Conservation (phyloP, 2,797 vertebrate species). For the Anniella stebbinsi region DNA sequence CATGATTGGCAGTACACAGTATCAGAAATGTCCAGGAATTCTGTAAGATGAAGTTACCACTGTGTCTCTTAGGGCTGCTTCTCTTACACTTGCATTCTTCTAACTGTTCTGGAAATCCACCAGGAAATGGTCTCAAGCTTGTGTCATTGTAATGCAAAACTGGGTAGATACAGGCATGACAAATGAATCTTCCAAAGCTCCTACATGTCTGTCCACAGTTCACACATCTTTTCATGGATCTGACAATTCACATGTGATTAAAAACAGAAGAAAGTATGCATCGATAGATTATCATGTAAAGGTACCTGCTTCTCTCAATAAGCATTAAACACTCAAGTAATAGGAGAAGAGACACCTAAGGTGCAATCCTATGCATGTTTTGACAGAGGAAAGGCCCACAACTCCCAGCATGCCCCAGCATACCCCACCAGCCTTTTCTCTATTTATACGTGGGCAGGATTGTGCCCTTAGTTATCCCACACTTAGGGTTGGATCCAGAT, state of each 20-base stretch:
- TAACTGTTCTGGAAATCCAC: background rate
- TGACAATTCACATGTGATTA: background rate
- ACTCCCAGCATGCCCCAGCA: too few relatives aligned
- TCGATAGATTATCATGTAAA: background rate
- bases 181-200: background rate
- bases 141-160: background rate
- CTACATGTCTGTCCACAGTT: background rate
- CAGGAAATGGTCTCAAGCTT: background rate
- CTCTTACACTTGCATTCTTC: background rate
- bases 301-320: background rate
- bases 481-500: background rate
- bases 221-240: background rate
- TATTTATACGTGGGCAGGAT: too few relatives aligned
- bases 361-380: too few relatives aligned
- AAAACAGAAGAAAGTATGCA: background rate
- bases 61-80: too few relatives aligned
- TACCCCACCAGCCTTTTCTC: too few relatives aligned
- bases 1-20: too few relatives aligned
- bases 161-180: background rate
- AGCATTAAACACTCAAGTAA: background rate
- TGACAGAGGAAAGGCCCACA: too few relatives aligned
- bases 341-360: background rate
- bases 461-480: background rate
- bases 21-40: too few relatives aligned
- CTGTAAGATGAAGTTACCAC: too few relatives aligned